phyloP scores from a whole-genome alignment of 1,140 invertebrate species.

The fruit fly (Drosophila melanogaster) region Release_6_plus_ISO1_MT NT_033777.3:8557001-8557500 shows the following conservation, averaged over 20 bases:
- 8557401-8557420: conserved; percentile 22
- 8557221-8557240: conserved; percentile 7
- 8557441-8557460: conserved; percentile 16
- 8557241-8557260: conserved; percentile 45
- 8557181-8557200: conserved; percentile 31
- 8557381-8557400: conserved; percentile 14
- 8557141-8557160: conserved; percentile 12
- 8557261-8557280: conserved; percentile 29
- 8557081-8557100: background rate
- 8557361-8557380: conserved; percentile 19
- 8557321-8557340: background rate
- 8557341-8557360: conserved; percentile 5
- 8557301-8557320: conserved; percentile 19
- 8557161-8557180: conserved; percentile 23
- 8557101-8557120: too few relatives aligned
- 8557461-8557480: conserved; percentile 27
- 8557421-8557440: conserved; percentile 18
- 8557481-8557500: conserved; percentile 28
- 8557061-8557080: too few relatives aligned
- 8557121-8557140: too few relatives aligned
- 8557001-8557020: too few relatives aligned
- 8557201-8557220: conserved; percentile 17
- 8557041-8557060: too few relatives aligned
- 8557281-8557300: conserved; percentile 37
- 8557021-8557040: too few relatives aligned